phyloP scores from a whole-genome alignment of 2,113 vertebrate species.

The Merops nubicus region DNA sequence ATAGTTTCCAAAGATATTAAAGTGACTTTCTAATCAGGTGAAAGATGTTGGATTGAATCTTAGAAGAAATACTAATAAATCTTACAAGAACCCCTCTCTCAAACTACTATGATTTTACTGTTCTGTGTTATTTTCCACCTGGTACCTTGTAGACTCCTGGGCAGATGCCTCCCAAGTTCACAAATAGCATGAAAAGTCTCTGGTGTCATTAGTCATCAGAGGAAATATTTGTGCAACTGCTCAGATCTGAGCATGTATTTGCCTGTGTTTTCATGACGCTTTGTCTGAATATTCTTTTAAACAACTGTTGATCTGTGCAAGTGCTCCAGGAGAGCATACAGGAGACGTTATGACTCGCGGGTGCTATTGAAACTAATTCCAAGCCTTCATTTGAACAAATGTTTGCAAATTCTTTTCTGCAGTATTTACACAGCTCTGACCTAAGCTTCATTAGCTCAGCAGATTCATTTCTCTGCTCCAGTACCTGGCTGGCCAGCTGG shows the following conservation, averaged over 20 bases:
- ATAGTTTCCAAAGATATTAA: neutral
- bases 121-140: neutral
- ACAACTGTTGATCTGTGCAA: neutral
- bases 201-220: slow-evolving; percentile 8
- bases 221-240: slow-evolving; percentile 24
- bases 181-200: neutral
- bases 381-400: slow-evolving; percentile 17
- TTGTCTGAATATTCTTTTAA: neutral
- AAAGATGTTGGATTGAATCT: neutral
- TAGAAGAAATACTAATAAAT: neutral
- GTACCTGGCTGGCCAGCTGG: neutral
- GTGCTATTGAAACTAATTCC: neutral
- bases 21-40: neutral
- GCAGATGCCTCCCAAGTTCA: neutral
- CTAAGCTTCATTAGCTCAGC: slow-evolving; percentile 40
- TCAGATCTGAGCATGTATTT: slow-evolving; percentile 5
- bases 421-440: neutral
- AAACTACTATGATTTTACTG: neutral
- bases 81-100: neutral
- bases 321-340: neutral
- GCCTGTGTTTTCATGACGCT: neutral
- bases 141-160: neutral
- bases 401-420: slow-evolving; percentile 31
- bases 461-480: slow-evolving; percentile 22
- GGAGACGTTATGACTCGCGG: neutral